Conservation (phyloP, 2,888 invertebrate genomes). For the Papilio elwesi region DNA sequence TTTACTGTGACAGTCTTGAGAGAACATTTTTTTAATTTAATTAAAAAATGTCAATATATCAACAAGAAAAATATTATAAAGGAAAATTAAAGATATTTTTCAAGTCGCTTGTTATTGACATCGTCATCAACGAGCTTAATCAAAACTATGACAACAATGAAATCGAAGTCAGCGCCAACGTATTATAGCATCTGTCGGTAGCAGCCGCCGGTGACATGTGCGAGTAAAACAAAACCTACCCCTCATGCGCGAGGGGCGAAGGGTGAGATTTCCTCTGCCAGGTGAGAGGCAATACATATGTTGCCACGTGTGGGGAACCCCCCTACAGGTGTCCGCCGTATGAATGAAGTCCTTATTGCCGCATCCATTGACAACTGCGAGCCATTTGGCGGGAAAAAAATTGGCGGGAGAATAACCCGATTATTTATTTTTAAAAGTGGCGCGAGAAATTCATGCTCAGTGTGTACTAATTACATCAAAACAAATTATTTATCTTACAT, state of each 20-base stretch:
- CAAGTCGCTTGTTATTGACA: conserved; percentile 37
- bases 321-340: conserved; percentile 73
- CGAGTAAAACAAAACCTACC: conserved; percentile 70
- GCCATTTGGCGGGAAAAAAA: conserved; percentile 74
- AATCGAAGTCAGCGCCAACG: conserved; percentile 76
- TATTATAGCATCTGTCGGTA: conserved; percentile 83
- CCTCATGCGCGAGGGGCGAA: conserved; percentile 68
- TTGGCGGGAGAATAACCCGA: conserved; percentile 58
- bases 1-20: no score
- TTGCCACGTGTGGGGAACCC: conserved; percentile 80
- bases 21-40: no score
- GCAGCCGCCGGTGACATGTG: conserved; percentile 80
- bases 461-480: no score
- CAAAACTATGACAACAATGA: conserved; percentile 61
- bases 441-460: no score
- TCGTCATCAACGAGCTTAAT: conserved; percentile 46
- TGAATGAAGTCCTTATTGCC: conserved; percentile 74
- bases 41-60: no score
- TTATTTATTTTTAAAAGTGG: no score
- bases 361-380: conserved; percentile 74
- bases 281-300: conserved; percentile 75
- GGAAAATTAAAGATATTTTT: no score
- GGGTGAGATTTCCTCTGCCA: conserved; percentile 76
- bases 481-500: no score
- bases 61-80: no score